Base-by-base conservation (phyloP, 2,888 invertebrate species). In the Helicoverpa assulta region DNA sequence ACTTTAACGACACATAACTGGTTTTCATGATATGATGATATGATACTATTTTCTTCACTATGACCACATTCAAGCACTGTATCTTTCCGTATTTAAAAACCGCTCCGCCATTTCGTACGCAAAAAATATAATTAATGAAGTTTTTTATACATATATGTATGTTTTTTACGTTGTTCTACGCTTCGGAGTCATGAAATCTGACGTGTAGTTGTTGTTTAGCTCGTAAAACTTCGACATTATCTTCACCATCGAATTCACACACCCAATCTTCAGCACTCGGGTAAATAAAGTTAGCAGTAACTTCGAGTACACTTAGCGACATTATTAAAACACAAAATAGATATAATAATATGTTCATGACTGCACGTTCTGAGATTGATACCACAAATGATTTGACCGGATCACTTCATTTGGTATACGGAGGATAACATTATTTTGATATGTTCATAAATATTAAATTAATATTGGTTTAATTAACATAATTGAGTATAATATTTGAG, bases 191-290 rank as follows among this genome's bases (percentile, higher is more conserved):
- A 3, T 40, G 12, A 4, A 40, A 40, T 14, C 40, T 40, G 4
- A 40, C 40, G 2, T 40, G 40, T 4, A n/a, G 47, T 47, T 16
- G 47, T 14, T 40, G 40, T 18, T 58, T 37, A 5, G 19, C 4
- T 10, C 14, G 8, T 8, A 7, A 16, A 0, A 37, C n/a, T 68
- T 52, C 6, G 16, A 43, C 19, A 6, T 21, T 26, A 2, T 40
- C 56, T 8, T 53, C 57, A 5, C 58, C 51, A 33, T 52, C 50
- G 26, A 58, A 47, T 21, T 51, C 65, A 43, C 66, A 66, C 4
- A 60, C 52, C 65, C 66, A 66, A 5, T 59, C 53, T 10, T 59
- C 58, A 7, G 19, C 21, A n/a, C 18, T 40, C 6, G 43, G 26
- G 19, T 53, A 59, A 26, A 16, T 16, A 6, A 47, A 47, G 47